These are phyloP conservation scores for Mallotus villosus DNA, from an alignment of 2,797 vertebrate species.

Conservation along the genomic window DNA sequence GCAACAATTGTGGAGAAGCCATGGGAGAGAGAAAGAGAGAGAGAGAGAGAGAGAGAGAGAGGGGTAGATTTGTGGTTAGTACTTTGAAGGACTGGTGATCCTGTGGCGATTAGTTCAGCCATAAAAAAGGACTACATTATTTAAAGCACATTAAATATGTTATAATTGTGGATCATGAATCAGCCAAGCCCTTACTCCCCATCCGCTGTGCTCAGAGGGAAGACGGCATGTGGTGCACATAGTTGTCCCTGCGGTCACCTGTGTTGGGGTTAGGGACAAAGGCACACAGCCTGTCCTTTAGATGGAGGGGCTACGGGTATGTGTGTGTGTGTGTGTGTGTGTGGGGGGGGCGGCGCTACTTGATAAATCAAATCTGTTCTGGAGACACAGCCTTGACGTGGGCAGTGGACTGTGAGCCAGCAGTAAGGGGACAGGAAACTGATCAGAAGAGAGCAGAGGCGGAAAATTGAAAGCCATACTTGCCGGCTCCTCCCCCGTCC, in stretches of 20 bases:
- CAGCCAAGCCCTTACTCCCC: too few species aligned
- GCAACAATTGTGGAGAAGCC: too few species aligned
- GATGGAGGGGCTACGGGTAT: not conserved
- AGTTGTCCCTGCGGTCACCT: too few species aligned
- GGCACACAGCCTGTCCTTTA: not conserved
- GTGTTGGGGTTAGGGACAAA: not conserved
- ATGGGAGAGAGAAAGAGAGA: too few species aligned
- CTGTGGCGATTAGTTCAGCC: not conserved
- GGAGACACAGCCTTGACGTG: constrained; percentile 44
- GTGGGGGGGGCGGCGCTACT: not conserved
- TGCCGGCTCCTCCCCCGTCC: not conserved
- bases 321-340: not conserved
- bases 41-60: too few species aligned
- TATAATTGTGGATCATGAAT: too few species aligned
- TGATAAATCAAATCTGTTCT: constrained; percentile 58
- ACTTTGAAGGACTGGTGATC: not conserved
- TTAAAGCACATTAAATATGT: not conserved
- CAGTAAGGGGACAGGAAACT: constrained; percentile 27
- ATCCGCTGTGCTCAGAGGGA: too few species aligned
- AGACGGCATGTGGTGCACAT: too few species aligned
- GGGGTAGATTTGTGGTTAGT: too few species aligned
- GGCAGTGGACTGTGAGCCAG: constrained; percentile 48
- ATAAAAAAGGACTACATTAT: not conserved
- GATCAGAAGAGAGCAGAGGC: constrained; percentile 45
- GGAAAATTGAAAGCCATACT: constrained; percentile 41